phyloP scores from a whole-genome alignment of 2,888 invertebrate genomes.

The Agrotis ipsilon region DNA sequence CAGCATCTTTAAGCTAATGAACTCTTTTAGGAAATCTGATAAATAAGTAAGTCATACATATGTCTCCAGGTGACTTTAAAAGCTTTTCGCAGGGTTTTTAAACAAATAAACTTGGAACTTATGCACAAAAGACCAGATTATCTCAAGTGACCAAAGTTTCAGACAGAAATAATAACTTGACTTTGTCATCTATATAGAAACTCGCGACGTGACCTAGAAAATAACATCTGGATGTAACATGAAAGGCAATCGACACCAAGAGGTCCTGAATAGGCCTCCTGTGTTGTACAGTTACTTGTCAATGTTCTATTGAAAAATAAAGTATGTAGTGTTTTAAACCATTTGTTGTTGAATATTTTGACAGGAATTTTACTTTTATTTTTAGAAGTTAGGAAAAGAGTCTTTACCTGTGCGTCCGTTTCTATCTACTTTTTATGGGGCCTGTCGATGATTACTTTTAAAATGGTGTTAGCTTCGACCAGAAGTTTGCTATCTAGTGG shows the following conservation, averaged over 20 bases:
- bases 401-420: too few relatives aligned
- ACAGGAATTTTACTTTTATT: too few relatives aligned
- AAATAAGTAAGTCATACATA: not conserved
- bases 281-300: slow-evolving; percentile 1
- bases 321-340: not conserved
- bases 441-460: too few relatives aligned
- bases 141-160: not conserved
- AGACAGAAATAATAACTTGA: slow-evolving; percentile 21
- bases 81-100: not conserved
- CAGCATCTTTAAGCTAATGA: too few relatives aligned
- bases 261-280: slow-evolving; percentile 33
- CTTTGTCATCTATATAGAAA: slow-evolving; percentile 34
- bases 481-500: too few relatives aligned
- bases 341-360: too few relatives aligned
- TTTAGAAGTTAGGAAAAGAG: too few relatives aligned
- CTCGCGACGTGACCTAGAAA: slow-evolving; percentile 52
- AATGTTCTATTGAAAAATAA: slow-evolving; percentile 1
- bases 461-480: too few relatives aligned
- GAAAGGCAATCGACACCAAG: slow-evolving; percentile 39
- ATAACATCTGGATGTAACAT: slow-evolving; percentile 60
- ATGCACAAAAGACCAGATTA: not conserved
- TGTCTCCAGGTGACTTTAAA: too few relatives aligned
- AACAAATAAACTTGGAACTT: not conserved
- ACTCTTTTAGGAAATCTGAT: too few relatives aligned
- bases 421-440: too few relatives aligned